Evolutionary conservation across 2,888 invertebrate species (phyloP).

Genomic region (Thereva nobilitata): DNA sequence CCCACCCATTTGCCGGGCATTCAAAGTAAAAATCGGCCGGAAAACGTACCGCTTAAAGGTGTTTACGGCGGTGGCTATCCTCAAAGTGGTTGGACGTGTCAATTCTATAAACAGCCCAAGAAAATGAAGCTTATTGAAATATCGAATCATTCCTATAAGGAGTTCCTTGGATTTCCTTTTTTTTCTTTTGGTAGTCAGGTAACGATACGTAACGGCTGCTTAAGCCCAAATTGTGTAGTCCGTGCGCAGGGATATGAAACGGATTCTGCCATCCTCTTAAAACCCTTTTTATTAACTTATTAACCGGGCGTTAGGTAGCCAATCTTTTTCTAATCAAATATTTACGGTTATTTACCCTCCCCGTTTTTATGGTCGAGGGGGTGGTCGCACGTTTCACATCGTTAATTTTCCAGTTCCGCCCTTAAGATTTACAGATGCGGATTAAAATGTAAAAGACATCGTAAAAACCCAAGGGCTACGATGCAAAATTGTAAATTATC

Average conservation of each 20-base stretch:
- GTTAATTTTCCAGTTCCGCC: not conserved
- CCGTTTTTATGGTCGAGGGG: slow-evolving; percentile 6
- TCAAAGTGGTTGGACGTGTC: slow-evolving; percentile 7
- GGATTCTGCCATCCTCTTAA: slow-evolving; percentile 1
- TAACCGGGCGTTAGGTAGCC: slow-evolving; percentile 22
- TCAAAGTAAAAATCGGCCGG: slow-evolving; percentile 24
- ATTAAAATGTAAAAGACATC: not conserved
- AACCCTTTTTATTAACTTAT: slow-evolving; percentile 35
- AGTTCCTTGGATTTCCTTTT: not conserved
- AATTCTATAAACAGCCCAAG: slow-evolving; percentile 5
- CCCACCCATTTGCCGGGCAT: slow-evolving; percentile 6
- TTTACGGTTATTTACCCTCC: slow-evolving; percentile 20
- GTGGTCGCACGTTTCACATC: too few species aligned
- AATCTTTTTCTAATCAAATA: slow-evolving; percentile 37
- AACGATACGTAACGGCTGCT: slow-evolving; percentile 13
- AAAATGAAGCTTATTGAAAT: slow-evolving; percentile 31
- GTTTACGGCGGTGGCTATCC: slow-evolving; percentile 6
- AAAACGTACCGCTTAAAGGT: slow-evolving; percentile 1
- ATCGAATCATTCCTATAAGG: slow-evolving; percentile 11
- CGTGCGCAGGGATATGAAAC: not conserved
- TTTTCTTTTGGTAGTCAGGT: slow-evolving; percentile 20
- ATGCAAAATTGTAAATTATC: too few species aligned
- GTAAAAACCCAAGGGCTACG: too few species aligned
- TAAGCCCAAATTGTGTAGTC: slow-evolving; percentile 11
- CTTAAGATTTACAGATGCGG: slow-evolving; percentile 3